Base-by-base conservation (phyloP, 2,888 invertebrate species). In the Eupeodes latifasciatus region DNA sequence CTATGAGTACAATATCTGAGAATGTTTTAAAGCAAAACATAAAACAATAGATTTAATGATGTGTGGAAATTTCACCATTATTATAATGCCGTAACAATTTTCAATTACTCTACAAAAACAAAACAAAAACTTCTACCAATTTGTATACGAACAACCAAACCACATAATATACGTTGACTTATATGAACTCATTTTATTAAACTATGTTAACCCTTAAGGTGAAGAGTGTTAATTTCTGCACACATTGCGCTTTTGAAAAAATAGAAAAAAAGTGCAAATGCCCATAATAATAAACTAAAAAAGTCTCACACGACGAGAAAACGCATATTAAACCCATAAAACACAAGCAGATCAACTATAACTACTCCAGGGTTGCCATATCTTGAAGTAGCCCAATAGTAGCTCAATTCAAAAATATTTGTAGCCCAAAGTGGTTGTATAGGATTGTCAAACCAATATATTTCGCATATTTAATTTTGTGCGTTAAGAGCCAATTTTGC, bases 171-270 rank as follows among this genome's bases (percentile, higher is more conserved):
- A 16, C 36, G 44, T 40, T 51, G 81, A 88, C 87, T 81, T 84
- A 10, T 27, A 62, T 81, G 84, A 84, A 77, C 84, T 51, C 84
- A 61, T 81, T 88, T 74, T 44, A 81, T 84, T 88, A 77, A 88
- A 82, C 14, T 71, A 57, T 66, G 55, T 88, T 88, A 88, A 88
- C 87, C 87, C 84, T 81, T 59, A 72, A 80, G 84, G 77, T 77
- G 76, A 77, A 84, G 87, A 84, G 87, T 88, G 87, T 88, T 84
- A 88, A 88, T 81, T 84, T 88, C 84, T 88, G 87, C 87, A 88
- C 77, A 81, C 74, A 81, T 64, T 83, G 74, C 59, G 71, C 67
- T 55, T 19, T 71, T 69, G 27, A 57, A 72, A 27, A 27, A 27
- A 27, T 1, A 27, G 19, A 19, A 19, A 27, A 27, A 53, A 69